A percentile compares a stretch with the other conserved stretches of the same genome.
These are phyloP conservation scores for Armadillidium nasatum DNA, from an alignment of 1,140 invertebrate species.

Conservation along the genomic window DNA sequence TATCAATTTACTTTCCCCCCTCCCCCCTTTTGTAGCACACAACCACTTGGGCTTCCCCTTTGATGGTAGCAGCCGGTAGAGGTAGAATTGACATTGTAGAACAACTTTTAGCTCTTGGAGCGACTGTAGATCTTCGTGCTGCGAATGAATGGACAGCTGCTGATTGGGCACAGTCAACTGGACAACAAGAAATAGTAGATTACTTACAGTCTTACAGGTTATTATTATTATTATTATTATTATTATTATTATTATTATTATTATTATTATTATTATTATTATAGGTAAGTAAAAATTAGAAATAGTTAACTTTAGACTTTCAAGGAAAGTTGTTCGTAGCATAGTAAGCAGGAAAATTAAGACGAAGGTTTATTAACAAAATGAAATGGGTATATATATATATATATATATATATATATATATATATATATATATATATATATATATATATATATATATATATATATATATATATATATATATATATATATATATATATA, in stretches of 20 bases:
- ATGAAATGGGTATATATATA: too few relatives aligned
- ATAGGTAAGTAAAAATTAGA: too few relatives aligned
- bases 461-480: too few relatives aligned
- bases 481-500: too few relatives aligned
- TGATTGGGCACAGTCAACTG: slow-evolving; percentile 64
- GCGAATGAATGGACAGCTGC: slow-evolving; percentile 66
- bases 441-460: too few relatives aligned
- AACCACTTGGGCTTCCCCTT: slow-evolving; percentile 62
- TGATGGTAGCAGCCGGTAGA: slow-evolving; percentile 70
- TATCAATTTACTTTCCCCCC: background rate
- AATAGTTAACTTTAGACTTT: too few relatives aligned
- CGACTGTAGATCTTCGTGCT: slow-evolving; percentile 62
- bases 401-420: too few relatives aligned
- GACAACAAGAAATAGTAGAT: slow-evolving; percentile 58
- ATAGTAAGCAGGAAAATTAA: too few relatives aligned
- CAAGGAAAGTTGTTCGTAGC: too few relatives aligned
- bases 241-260: background rate
- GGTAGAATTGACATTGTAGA: slow-evolving; percentile 62
- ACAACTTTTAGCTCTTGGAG: slow-evolving; percentile 65
- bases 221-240: background rate
- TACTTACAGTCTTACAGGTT: slow-evolving; percentile 54
- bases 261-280: too few relatives aligned
- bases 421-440: too few relatives aligned
- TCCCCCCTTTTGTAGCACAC: slow-evolving; percentile 61
- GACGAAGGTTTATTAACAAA: too few relatives aligned